Evolutionary conservation across 2,113 vertebrate genomes (phyloP).

Genomic region (Brachyistius frenatus): DNA sequence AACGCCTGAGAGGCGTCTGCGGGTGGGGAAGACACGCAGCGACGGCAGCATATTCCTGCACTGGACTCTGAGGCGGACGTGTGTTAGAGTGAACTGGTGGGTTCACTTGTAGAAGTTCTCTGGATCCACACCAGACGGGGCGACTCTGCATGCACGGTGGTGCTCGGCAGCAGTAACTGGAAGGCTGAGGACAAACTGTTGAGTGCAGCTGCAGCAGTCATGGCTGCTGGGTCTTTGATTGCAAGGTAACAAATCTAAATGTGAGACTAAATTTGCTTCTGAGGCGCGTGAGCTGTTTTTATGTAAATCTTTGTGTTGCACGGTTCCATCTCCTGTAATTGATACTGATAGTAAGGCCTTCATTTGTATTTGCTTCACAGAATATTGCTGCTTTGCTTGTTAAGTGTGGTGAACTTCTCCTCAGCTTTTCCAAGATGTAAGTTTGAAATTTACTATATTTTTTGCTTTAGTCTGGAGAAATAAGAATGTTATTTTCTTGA

Average conservation of each 20-base stretch:
- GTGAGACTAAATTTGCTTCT: too few relatives aligned
- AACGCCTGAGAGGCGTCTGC: slow-evolving; percentile 5
- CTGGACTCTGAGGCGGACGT: too few relatives aligned
- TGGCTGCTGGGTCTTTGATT: slow-evolving; percentile 18
- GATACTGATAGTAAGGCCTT: neutral
- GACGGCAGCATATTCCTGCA: too few relatives aligned
- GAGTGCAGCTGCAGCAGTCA: slow-evolving; percentile 1
- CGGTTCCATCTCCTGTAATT: too few relatives aligned
- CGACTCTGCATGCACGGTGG: too few relatives aligned
- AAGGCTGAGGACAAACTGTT: too few relatives aligned
- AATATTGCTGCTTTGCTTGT: slow-evolving; percentile 30
- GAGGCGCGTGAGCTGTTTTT: neutral
- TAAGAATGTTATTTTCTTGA: too few relatives aligned
- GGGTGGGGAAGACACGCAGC: too few relatives aligned
- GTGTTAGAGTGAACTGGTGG: too few relatives aligned
- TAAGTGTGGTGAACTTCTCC: slow-evolving; percentile 12
- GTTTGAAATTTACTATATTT: neutral
- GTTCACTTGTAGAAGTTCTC: too few relatives aligned
- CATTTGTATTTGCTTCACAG: neutral
- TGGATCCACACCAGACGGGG: too few relatives aligned
- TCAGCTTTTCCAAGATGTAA: slow-evolving; percentile 30
- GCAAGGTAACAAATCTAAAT: slow-evolving; percentile 11
- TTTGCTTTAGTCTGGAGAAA: neutral
- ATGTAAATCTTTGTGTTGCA: neutral
- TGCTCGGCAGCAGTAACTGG: too few relatives aligned